A percentile compares a stretch with the other conserved stretches of the same genome.
Conservation (phyloP, 2,888 invertebrate species). For the Myathropa florea region DNA sequence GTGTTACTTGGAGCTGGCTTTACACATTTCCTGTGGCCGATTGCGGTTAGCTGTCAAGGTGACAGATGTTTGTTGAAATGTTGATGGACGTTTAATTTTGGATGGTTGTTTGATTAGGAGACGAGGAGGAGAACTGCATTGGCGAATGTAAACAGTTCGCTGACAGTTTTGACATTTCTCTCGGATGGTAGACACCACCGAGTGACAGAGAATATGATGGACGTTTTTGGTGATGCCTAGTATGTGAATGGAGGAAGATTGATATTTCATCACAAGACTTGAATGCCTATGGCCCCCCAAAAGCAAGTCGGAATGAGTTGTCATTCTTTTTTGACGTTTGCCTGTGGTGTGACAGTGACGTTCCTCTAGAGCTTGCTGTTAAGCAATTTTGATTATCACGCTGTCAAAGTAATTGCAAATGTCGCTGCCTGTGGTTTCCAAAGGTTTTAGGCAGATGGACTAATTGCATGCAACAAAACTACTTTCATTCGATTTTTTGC, state of each 20-base stretch:
- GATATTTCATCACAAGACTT: background rate
- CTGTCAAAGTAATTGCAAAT: too few relatives aligned
- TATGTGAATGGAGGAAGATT: too few relatives aligned
- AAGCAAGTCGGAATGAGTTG: background rate
- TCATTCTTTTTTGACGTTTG: background rate
- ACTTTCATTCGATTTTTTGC: too few relatives aligned
- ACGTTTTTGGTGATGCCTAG: too few relatives aligned
- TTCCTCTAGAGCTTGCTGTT: too few relatives aligned
- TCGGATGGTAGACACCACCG: background rate
- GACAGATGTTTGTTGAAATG: background rate
- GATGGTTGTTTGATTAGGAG: background rate
- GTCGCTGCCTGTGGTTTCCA: too few relatives aligned
- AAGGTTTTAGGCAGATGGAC: too few relatives aligned
- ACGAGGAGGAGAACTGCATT: background rate
- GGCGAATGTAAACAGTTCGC: background rate
- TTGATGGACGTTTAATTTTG: background rate
- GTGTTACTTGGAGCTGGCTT: background rate
- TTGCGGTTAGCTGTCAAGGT: background rate
- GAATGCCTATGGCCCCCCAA: too few relatives aligned
- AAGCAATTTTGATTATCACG: too few relatives aligned
- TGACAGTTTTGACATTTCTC: background rate
- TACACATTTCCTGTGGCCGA: background rate
- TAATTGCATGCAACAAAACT: too few relatives aligned
- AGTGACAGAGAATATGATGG: background rate
- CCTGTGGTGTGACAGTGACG: background rate